A percentile compares a stretch with the other conserved stretches of the same genome.
Conservation (phyloP, 2,888 invertebrate species). For the Cosmia pyralina region DNA sequence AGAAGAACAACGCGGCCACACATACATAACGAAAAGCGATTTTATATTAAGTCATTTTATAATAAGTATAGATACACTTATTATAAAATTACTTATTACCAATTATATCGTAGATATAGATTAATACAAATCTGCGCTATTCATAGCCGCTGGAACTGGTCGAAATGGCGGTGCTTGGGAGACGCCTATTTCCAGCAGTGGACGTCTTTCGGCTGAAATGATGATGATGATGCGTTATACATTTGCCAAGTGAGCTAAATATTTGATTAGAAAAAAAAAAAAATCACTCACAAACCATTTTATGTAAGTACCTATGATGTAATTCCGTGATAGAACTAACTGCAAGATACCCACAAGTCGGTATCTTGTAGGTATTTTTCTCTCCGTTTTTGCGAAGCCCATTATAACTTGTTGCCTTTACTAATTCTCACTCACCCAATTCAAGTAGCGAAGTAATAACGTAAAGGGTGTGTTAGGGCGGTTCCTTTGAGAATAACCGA, state of each 20-base stretch:
- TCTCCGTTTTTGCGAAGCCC: slow-evolving; percentile 14
- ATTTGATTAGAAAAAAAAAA: not conserved
- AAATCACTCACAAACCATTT: not conserved
- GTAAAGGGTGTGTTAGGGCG: slow-evolving; percentile 44
- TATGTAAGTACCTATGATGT: not conserved
- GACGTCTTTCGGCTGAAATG: no score
- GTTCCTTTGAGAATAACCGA: slow-evolving; percentile 56
- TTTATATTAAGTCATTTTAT: no score
- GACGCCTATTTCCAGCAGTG: no score
- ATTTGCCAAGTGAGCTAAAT: no score
- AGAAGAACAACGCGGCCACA: no score
- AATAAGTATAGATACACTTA: no score
- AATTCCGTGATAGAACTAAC: not conserved
- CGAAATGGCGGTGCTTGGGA: no score
- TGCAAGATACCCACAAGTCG: not conserved
- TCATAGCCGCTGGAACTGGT: no score
- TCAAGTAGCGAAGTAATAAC: slow-evolving; percentile 40
- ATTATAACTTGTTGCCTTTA: slow-evolving; percentile 45
- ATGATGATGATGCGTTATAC: no score
- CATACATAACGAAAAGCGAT: no score
- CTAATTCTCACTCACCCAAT: slow-evolving; percentile 47
- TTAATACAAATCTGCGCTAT: not conserved
- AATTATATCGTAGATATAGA: no score
- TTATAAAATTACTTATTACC: no score
- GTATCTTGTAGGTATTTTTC: not conserved